These are phyloP conservation scores for Protodeltote pygarga DNA, from an alignment of 2,888 invertebrate genomes.

Conservation along the genomic window DNA sequence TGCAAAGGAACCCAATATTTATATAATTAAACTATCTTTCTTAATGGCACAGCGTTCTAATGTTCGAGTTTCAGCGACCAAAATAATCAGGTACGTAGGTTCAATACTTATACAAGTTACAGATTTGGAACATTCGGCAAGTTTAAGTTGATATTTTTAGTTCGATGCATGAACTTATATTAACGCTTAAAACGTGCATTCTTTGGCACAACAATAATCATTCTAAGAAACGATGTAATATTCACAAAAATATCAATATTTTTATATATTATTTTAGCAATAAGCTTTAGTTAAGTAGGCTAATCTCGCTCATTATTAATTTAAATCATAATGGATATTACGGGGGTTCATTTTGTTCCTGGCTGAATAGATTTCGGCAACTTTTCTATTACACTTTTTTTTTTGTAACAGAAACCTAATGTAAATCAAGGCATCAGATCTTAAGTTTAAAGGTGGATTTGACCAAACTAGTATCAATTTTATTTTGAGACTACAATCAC, in stretches of 20 bases:
- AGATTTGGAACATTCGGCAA: slow-evolving; percentile 15
- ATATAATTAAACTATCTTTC: background rate
- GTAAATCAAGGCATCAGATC: no score
- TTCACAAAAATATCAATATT: slow-evolving; percentile 43
- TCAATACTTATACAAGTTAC: slow-evolving; percentile 22
- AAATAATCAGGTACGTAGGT: slow-evolving; percentile 45
- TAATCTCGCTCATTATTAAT: no score
- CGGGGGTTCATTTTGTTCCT: no score
- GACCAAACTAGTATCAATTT: no score
- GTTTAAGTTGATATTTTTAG: slow-evolving; percentile 25
- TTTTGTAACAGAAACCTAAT: no score
- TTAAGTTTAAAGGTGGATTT: no score
- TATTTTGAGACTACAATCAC: no score
- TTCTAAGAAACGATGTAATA: slow-evolving; percentile 47
- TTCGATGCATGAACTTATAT: slow-evolving; percentile 32
- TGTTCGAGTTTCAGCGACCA: slow-evolving; percentile 17
- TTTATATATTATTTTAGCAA: slow-evolving; percentile 24
- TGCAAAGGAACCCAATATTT: background rate
- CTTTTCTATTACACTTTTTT: no score
- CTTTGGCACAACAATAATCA: slow-evolving; percentile 65
- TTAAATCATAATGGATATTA: no score
- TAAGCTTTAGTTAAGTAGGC: slow-evolving; percentile 34
- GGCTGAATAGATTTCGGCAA: no score
- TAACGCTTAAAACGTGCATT: slow-evolving; percentile 40
- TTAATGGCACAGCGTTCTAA: slow-evolving; percentile 4